These are phyloP conservation scores for Oxyruncus cristatus DNA, from an alignment of 2,113 vertebrate genomes.

Conservation along the genomic window DNA sequence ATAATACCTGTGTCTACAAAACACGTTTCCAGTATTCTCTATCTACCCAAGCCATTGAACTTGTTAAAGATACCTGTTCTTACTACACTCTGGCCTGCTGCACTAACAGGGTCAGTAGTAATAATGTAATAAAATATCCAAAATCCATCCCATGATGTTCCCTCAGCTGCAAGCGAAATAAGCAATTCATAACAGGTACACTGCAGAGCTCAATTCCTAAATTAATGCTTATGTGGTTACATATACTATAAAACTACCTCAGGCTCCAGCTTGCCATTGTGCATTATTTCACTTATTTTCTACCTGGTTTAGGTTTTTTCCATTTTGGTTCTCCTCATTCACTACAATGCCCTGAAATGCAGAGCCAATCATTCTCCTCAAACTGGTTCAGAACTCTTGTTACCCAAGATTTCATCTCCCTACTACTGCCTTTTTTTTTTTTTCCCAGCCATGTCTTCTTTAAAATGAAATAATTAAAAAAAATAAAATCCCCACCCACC, in stretches of 20 bases:
- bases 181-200: neutral
- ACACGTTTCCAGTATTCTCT: neutral
- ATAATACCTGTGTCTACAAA: neutral
- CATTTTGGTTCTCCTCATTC: neutral
- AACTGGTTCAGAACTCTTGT: neutral
- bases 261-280: neutral
- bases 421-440: neutral
- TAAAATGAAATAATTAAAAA: neutral
- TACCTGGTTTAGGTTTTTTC: neutral
- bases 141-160: neutral
- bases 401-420: neutral
- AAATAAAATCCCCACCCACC: neutral
- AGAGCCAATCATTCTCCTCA: neutral
- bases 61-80: neutral
- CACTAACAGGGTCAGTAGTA: neutral
- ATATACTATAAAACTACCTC: neutral
- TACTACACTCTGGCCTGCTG: neutral
- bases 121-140: neutral
- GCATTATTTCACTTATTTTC: neutral
- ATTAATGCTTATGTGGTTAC: neutral
- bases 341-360: neutral
- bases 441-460: neutral
- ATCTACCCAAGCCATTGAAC: neutral
- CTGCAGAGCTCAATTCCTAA: neutral
- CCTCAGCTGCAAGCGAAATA: neutral